Base-by-base conservation (phyloP, 2,113 vertebrate genomes). In the Nesoenas mayeri region DNA sequence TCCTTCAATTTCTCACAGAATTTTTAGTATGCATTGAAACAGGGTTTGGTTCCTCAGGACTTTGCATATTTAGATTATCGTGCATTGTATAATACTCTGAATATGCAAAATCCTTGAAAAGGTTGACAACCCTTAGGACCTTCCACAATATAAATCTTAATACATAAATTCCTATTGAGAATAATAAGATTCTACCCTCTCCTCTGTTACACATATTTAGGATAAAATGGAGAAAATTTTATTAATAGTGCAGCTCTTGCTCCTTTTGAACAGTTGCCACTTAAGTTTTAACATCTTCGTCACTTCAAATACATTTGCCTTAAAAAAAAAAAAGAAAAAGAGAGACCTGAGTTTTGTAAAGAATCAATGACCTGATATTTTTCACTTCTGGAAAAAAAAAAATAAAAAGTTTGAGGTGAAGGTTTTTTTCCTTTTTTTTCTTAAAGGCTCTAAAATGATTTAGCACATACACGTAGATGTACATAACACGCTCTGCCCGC, bases 71-170 rank as follows among this genome's bases (percentile, higher is more conserved):
- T n/a, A 73, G 47, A 84, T 92, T 84, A 78, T 82, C 9, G 17
- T 85, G 74, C 48, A 87, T 88, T 93, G 83, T 93, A 86, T 85
- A 83, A 85, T 58, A 69, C 14, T 87, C 79, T 56, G 58, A 94
- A 93, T 85, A 83, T 91, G 58, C 58, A 95, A 92, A 94, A 89
- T 71, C 60, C 81, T 74, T 88, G 74, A 90, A 91, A 95, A 92
- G 53, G 75, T 88, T 88, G 80, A 86, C 66, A 95, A 74, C 56
- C 60, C 70, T 64, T 83, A 93, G 71, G 91, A 91, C 34, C 54
- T 88, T 92, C 48, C 70, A 92, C 51, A 96, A 88, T 81, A 75
- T 85, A 95, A 92, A 92, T 79, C 73, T 89, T 91, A 85, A 89
- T 91, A 82, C 25, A 75, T 53, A 82, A 91, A 92, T 89, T 79